Base-by-base conservation (phyloP, 2,888 invertebrate genomes). In the Idaea aversata region DNA sequence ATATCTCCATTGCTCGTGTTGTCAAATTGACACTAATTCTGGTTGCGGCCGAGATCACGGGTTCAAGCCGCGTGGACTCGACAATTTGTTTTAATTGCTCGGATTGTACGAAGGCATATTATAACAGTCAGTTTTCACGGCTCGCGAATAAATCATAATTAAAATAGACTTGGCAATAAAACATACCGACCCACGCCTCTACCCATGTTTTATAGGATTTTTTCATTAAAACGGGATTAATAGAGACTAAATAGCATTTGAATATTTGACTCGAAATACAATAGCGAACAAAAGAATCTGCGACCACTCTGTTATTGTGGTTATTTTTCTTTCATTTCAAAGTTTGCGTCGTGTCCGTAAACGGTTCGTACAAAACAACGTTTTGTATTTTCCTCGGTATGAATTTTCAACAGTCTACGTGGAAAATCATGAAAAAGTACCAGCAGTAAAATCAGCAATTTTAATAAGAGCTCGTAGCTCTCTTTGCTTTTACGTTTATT, bases 11-110 rank as follows among this genome's bases (percentile, higher is more conserved):
- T 47, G 47, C 57, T 63, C 61, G 63, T 59, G 59, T 63, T 62
- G 15, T 38, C 70, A 70, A 75, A 72, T 68, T 73, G 73, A 70
- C 72, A 73, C 72, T 72, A 71, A 74, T 74, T 71, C 61, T n/a
- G 64, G 61, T 61, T 60, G 61, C 65, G 64, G 62, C 65, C 69
- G 68, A 68, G 73, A 69, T 73, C 73, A 69, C 70, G 66, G 69
- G 73, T 69, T 73, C 73, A 75, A 70, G 69, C 68, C 67, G 68
- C 66, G 58, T 66, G 65, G 61, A 66, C 64, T 62, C 59, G 69
- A 63, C 72, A 70, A 70, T 78, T 76, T 72, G 73, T 72, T 74
- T 71, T 78, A 81, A 79, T 80, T 80, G 79, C 71, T 62, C 61
- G 65, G 75, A 72, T 79, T 74, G 73, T 64, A 65, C 72, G 75